A percentile compares a stretch with the other conserved stretches of the same genome.
phyloP scores from a whole-genome alignment of 2,797 vertebrate species.

The Menidia menidia region DNA sequence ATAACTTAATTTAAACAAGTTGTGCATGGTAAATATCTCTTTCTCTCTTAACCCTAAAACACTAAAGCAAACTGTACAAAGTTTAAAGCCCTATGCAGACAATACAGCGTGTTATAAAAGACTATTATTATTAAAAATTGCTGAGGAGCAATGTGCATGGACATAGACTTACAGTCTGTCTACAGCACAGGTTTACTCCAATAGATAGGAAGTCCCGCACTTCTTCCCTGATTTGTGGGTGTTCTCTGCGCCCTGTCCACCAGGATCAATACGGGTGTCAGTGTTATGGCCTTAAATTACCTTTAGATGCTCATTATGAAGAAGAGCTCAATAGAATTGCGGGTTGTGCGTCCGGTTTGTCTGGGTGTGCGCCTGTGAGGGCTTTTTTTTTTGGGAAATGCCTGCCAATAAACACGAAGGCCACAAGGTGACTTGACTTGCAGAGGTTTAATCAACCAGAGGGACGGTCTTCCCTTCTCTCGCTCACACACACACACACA shows the following conservation, averaged over 20 bases:
- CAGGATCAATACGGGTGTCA: slow-evolving; percentile 74
- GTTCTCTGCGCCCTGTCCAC: slow-evolving; percentile 75
- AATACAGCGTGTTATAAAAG: slow-evolving; percentile 40
- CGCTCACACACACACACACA: slow-evolving; percentile 22
- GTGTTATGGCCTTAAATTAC: slow-evolving; percentile 76
- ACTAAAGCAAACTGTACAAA: neutral
- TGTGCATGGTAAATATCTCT: too few species aligned
- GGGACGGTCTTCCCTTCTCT: slow-evolving; percentile 37
- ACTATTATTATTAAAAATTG: slow-evolving; percentile 23
- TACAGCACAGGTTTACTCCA: slow-evolving; percentile 66
- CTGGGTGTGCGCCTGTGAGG: slow-evolving; percentile 40
- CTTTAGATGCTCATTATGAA: slow-evolving; percentile 73
- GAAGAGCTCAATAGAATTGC: slow-evolving; percentile 61
- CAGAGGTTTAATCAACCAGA: slow-evolving; percentile 66
- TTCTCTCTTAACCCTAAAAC: too few species aligned
- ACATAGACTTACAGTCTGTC: slow-evolving; percentile 30
- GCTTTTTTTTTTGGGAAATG: slow-evolving; percentile 51
- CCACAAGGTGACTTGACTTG: slow-evolving; percentile 57
- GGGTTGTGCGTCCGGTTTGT: slow-evolving; percentile 28
- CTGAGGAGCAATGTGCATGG: slow-evolving; percentile 22
- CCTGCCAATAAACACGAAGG: slow-evolving; percentile 72
- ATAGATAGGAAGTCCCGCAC: slow-evolving; percentile 68
- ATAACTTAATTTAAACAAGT: too few species aligned
- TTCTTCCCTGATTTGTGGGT: slow-evolving; percentile 74
- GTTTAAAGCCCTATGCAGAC: slow-evolving; percentile 14